Percentiles rank a stretch among this genome's conserved stretches.
phyloP scores from a whole-genome alignment of 2,797 vertebrate genomes.

The Labeo calbasu region DNA sequence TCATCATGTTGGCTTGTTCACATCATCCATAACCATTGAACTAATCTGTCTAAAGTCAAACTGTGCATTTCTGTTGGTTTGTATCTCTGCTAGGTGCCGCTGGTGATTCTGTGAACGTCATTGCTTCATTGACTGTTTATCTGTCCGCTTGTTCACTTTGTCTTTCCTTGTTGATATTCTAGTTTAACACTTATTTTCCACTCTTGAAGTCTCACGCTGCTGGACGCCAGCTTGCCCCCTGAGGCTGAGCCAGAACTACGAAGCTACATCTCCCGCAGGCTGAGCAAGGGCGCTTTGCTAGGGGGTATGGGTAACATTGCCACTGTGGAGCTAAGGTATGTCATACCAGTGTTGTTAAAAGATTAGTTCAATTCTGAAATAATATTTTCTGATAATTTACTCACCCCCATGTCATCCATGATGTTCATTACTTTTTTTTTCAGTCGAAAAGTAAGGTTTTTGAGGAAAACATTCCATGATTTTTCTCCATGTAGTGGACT shows the following conservation, averaged over 20 bases:
- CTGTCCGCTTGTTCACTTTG: constrained; percentile 27
- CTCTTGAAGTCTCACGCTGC: constrained; percentile 85
- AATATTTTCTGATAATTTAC: no score
- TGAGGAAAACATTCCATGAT: no score
- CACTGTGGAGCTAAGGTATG: constrained; percentile 90
- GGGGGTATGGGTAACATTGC: constrained; percentile 94
- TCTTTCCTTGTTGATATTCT: not conserved
- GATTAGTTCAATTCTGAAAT: no score
- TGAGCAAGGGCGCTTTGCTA: constrained; percentile 91
- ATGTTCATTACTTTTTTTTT: no score
- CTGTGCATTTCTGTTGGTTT: not conserved
- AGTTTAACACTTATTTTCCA: constrained; percentile 44
- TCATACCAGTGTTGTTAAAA: not conserved
- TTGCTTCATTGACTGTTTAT: constrained; percentile 32
- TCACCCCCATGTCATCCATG: no score
- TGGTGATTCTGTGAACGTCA: constrained; percentile 4
- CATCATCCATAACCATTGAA: constrained; percentile 5
- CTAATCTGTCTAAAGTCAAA: not conserved
- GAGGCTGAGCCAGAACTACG: constrained; percentile 90
- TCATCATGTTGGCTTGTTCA: constrained; percentile 16
- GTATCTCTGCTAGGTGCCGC: constrained; percentile 14
- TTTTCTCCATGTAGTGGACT: no score
- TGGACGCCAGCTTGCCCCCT: constrained; percentile 86
- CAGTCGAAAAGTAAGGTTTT: no score
- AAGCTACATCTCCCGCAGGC: constrained; percentile 89